Conservation (phyloP, 2,888 invertebrate species). For the Psylliodes chrysocephalus region DNA sequence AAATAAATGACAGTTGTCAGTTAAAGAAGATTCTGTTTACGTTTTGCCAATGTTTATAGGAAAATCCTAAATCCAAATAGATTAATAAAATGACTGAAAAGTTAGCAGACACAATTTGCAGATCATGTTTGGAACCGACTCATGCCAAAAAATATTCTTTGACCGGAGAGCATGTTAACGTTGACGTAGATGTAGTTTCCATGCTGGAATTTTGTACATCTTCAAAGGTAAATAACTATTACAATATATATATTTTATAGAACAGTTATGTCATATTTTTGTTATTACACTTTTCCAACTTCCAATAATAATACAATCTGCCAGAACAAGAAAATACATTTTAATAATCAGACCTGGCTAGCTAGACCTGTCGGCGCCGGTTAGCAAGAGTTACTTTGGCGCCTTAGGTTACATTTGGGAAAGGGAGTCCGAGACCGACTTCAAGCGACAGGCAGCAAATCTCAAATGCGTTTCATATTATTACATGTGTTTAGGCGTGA, state of each 20-base stretch:
- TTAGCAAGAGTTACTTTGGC: too few relatives aligned
- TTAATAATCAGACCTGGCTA: too few relatives aligned
- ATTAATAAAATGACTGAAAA: conserved; percentile 1
- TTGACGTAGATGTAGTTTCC: conserved; percentile 8
- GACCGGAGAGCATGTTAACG: conserved; percentile 1
- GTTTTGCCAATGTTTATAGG: background rate
- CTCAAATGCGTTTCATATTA: too few relatives aligned
- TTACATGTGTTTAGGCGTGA: too few relatives aligned
- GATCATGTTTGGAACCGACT: conserved; percentile 18
- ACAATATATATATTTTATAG: background rate
- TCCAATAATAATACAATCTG: too few relatives aligned
- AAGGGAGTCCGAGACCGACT: too few relatives aligned
- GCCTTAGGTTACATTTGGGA: too few relatives aligned
- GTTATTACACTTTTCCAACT: too few relatives aligned
- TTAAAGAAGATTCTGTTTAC: background rate
- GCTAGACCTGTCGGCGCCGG: too few relatives aligned
- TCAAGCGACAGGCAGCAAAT: too few relatives aligned
- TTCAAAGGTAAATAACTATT: conserved; percentile 17
- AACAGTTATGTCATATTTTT: background rate
- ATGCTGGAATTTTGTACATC: conserved; percentile 25
- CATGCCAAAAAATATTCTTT: conserved; percentile 12
- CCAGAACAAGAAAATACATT: too few relatives aligned
- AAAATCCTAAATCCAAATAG: background rate
- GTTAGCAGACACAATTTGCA: background rate
- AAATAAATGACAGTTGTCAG: too few relatives aligned